Evolutionary conservation across 1,140 invertebrate species (phyloP).

Genomic region (Chlorops oryzae): DNA sequence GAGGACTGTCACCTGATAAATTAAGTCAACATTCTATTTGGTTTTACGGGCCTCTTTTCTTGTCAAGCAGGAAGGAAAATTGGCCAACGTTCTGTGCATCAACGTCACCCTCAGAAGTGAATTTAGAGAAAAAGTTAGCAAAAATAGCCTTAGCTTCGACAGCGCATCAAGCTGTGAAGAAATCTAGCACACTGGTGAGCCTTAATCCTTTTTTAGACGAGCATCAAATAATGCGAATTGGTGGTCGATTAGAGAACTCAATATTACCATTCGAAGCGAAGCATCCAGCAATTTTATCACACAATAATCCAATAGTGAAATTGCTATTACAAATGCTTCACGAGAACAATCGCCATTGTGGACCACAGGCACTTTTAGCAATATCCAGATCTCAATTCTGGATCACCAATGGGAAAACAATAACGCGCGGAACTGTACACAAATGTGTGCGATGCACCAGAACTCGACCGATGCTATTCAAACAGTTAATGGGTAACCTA

Average conservation of each 20-base stretch:
- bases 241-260: conserved; percentile 3
- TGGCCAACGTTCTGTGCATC: too few relatives aligned
- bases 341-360: conserved; percentile 6
- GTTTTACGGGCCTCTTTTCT: too few relatives aligned
- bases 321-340: conserved; percentile 1
- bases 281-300: conserved; percentile 8
- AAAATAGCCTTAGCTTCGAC: too few relatives aligned
- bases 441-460: conserved; percentile 1
- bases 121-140: too few relatives aligned
- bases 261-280: not conserved
- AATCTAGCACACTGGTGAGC: too few relatives aligned
- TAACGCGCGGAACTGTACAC: not conserved
- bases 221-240: too few relatives aligned
- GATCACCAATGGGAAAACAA: conserved; percentile 8
- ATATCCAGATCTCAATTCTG: conserved; percentile 2
- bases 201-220: too few relatives aligned
- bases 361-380: conserved; percentile 5
- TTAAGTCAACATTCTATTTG: too few relatives aligned
- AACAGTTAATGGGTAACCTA: conserved; percentile 10
- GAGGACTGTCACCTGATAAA: too few relatives aligned
- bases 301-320: not conserved
- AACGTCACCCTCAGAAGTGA: too few relatives aligned
- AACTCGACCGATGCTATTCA: not conserved
- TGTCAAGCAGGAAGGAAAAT: too few relatives aligned
- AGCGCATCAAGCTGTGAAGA: too few relatives aligned